phyloP scores from a whole-genome alignment of 2,888 invertebrate genomes.

The Crioceris asparagi region DNA sequence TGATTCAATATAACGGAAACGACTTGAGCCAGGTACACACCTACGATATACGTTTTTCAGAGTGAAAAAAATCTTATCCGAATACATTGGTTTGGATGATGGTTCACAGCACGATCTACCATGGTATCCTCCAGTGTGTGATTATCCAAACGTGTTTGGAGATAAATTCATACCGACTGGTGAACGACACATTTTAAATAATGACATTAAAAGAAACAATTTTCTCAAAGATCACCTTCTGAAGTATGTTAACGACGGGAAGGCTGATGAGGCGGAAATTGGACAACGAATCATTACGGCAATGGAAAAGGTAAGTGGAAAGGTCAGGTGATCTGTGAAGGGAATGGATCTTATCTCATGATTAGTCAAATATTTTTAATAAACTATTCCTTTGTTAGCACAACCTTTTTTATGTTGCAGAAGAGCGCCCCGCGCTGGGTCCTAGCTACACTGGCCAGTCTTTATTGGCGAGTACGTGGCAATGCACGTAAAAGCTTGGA shows the following conservation, averaged over 20 bases:
- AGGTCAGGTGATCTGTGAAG: neutral
- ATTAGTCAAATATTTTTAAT: no score
- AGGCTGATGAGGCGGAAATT: slow-evolving; percentile 55
- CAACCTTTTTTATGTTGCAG: slow-evolving; percentile 36
- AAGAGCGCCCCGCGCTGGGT: slow-evolving; percentile 65
- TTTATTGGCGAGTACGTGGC: slow-evolving; percentile 68
- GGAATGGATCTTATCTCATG: neutral
- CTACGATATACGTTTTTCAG: slow-evolving; percentile 34
- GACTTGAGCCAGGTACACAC: no score
- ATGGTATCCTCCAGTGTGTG: slow-evolving; percentile 67
- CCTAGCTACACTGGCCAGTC: slow-evolving; percentile 57
- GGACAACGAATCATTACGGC: slow-evolving; percentile 67
- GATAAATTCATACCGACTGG: slow-evolving; percentile 34
- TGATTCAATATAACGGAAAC: no score
- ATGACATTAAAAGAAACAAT: slow-evolving; percentile 25
- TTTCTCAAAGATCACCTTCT: slow-evolving; percentile 30
- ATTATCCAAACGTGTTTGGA: slow-evolving; percentile 31
- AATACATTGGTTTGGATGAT: slow-evolving; percentile 50
- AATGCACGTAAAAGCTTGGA: slow-evolving; percentile 57
- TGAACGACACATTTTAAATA: slow-evolving; percentile 26
- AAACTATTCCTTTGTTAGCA: no score
- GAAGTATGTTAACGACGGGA: slow-evolving; percentile 34
- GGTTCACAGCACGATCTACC: slow-evolving; percentile 58
- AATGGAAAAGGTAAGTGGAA: slow-evolving; percentile 47
- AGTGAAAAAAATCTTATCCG: slow-evolving; percentile 44